Evolutionary conservation across 2,113 vertebrate species (phyloP).

Genomic region (Ranitomeya imitator): DNA sequence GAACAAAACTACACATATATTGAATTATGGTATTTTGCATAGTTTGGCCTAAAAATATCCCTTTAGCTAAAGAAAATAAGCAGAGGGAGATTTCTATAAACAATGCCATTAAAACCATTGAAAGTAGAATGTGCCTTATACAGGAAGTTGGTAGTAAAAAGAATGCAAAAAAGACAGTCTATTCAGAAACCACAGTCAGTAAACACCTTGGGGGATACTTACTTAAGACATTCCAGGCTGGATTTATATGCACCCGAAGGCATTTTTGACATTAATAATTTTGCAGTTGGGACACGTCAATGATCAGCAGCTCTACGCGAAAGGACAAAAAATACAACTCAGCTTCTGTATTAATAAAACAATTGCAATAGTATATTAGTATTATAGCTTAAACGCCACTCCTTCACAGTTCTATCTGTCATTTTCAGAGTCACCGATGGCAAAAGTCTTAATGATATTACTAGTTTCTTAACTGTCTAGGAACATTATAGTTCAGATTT

Average conservation of each 20-base stretch:
- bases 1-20: background rate
- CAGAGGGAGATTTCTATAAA: background rate
- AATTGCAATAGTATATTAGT: background rate
- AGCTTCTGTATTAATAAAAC: background rate
- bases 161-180: slow-evolving; percentile 3
- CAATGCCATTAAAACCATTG: background rate
- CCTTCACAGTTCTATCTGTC: background rate
- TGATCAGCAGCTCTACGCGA: slow-evolving; percentile 1
- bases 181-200: slow-evolving; percentile 12
- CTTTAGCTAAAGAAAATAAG: background rate
- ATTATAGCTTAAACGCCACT: background rate
- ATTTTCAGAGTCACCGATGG: background rate
- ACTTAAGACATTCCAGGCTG: slow-evolving; percentile 20
- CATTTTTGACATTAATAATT: slow-evolving; percentile 38
- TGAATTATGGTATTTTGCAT: background rate
- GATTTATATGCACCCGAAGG: slow-evolving; percentile 10
- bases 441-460: background rate
- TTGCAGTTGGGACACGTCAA: slow-evolving; percentile 7
- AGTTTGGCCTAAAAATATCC: background rate
- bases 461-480: background rate
- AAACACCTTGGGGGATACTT: slow-evolving; percentile 37
- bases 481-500: background rate
- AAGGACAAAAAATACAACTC: slow-evolving; percentile 3
- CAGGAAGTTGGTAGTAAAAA: background rate
- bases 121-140: background rate